phyloP scores from a whole-genome alignment of 2,888 invertebrate species.

The Copidosoma aretas region DNA sequence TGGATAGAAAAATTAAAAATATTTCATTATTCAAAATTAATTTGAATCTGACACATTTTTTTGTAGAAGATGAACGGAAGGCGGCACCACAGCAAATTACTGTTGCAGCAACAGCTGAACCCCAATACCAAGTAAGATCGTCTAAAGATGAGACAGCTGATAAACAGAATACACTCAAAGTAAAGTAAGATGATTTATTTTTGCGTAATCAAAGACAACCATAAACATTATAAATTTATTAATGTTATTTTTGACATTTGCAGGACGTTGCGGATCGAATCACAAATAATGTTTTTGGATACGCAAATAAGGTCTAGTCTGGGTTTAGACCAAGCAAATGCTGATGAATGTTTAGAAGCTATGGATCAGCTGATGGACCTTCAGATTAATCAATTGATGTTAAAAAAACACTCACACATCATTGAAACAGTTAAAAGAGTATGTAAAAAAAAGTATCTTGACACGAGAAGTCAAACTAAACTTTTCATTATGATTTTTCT shows the following conservation, averaged over 20 bases:
- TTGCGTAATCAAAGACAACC: neutral
- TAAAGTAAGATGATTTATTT: conserved; percentile 48
- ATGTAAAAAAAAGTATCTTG: conserved; percentile 25
- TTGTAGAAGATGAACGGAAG: conserved; percentile 69
- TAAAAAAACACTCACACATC: conserved; percentile 81
- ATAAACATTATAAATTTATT: neutral
- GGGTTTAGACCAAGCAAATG: conserved; percentile 74
- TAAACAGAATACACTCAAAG: conserved; percentile 62
- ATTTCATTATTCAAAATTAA: too few relatives aligned
- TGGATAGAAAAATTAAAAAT: too few relatives aligned
- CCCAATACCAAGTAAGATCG: too few relatives aligned
- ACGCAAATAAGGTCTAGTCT: conserved; percentile 73
- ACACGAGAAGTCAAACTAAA: neutral
- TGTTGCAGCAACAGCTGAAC: conserved; percentile 38
- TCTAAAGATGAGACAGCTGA: conserved; percentile 50
- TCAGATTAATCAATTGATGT: conserved; percentile 74
- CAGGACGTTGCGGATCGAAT: conserved; percentile 71
- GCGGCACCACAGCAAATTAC: neutral
- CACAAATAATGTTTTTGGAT: conserved; percentile 71
- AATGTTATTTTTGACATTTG: conserved; percentile 14
- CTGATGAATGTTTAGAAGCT: conserved; percentile 74
- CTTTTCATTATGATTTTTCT: conserved; percentile 1
- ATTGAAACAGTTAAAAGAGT: conserved; percentile 78
- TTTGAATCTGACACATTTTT: conserved; percentile 36
- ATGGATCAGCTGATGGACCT: conserved; percentile 71